phyloP scores from a whole-genome alignment of 2,888 invertebrate genomes.

The Ctena decussata region DNA sequence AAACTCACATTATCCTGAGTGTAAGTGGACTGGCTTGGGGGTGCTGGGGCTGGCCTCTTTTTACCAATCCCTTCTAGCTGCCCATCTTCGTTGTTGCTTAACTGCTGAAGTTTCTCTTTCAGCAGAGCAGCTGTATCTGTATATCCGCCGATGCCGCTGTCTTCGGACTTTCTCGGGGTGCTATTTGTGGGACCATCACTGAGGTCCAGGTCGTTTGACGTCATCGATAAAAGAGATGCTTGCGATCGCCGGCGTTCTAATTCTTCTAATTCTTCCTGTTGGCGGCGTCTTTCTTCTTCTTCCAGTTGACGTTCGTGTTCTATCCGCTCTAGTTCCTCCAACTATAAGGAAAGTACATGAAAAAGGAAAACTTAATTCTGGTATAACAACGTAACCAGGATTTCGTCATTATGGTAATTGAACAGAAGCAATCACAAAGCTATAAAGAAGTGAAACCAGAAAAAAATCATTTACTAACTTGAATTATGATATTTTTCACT shows the following conservation, averaged over 20 bases:
- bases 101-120: slow-evolving; percentile 59
- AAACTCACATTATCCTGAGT: slow-evolving; percentile 58
- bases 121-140: slow-evolving; percentile 60
- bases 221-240: slow-evolving; percentile 58
- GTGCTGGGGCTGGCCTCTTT: slow-evolving; percentile 45
- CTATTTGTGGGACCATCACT: slow-evolving; percentile 38
- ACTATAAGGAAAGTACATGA: slow-evolving; percentile 10
- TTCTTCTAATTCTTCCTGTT: slow-evolving; percentile 57
- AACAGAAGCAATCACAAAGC: too few species aligned
- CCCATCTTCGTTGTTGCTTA: slow-evolving; percentile 51
- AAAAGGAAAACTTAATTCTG: too few species aligned
- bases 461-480: too few species aligned
- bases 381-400: too few species aligned
- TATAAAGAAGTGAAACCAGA: too few species aligned
- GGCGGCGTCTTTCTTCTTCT: slow-evolving; percentile 49
- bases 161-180: slow-evolving; percentile 52
- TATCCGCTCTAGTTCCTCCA: slow-evolving; percentile 55
- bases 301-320: slow-evolving; percentile 49
- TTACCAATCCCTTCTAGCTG: slow-evolving; percentile 49
- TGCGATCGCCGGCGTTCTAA: slow-evolving; percentile 61
- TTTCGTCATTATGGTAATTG: too few species aligned
- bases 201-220: slow-evolving; percentile 46
- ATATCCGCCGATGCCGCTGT: slow-evolving; percentile 53
- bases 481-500: too few species aligned
- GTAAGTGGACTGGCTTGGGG: not conserved